phyloP scores from a whole-genome alignment of 1,140 invertebrate genomes.

The Sitodiplosis mosellana region DNA sequence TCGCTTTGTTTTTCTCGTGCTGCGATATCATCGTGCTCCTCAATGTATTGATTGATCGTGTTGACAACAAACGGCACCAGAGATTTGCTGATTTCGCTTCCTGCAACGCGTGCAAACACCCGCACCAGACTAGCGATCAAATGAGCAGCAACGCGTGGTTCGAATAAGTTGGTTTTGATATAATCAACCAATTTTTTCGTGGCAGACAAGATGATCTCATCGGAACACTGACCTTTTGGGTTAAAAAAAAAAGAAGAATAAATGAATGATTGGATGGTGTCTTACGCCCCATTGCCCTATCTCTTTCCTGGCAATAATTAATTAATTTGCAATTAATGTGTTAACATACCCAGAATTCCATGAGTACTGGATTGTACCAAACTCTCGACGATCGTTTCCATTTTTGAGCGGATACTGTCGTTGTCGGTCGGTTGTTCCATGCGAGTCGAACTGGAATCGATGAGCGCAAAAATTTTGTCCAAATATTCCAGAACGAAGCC shows the following conservation, averaged over 20 bases:
- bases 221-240: too few relatives aligned
- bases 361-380: conserved; percentile 29
- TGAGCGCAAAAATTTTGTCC: conserved; percentile 52
- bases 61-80: conserved; percentile 54
- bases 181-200: conserved; percentile 55
- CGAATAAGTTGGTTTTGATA: conserved; percentile 51
- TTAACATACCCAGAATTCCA: conserved; percentile 2
- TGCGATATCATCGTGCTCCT: conserved; percentile 31
- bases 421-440: conserved; percentile 41
- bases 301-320: conserved; percentile 25
- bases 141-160: conserved; percentile 64
- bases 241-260: too few relatives aligned
- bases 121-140: conserved; percentile 49
- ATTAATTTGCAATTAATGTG: conserved; percentile 34
- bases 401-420: conserved; percentile 22
- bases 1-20: conserved; percentile 59
- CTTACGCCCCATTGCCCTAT: too few relatives aligned
- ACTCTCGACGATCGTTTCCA: conserved; percentile 36
- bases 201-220: conserved; percentile 38
- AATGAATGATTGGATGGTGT: too few relatives aligned
- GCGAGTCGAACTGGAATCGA: conserved; percentile 53
- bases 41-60: conserved; percentile 32
- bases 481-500: conserved; percentile 76
- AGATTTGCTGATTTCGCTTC: conserved; percentile 41
- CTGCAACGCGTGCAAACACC: conserved; percentile 47